phyloP scores from a whole-genome alignment of 2,113 vertebrate species.

The Gymnogyps californianus region DNA sequence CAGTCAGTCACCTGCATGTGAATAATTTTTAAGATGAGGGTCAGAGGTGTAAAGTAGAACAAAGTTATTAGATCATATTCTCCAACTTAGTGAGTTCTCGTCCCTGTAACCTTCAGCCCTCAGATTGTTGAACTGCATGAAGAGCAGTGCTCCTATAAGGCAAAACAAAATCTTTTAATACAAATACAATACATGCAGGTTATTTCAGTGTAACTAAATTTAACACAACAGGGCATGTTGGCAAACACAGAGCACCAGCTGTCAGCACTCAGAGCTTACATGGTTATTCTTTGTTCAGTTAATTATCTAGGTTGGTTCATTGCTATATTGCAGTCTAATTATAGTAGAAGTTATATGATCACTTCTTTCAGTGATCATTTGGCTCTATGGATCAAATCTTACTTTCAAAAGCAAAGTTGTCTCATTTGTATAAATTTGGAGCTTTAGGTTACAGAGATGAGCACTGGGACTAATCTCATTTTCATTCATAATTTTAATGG shows the following conservation, averaged over 20 bases:
- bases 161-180: background rate
- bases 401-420: background rate
- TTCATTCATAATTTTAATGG: background rate
- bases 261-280: background rate
- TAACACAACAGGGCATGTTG: conserved; percentile 2
- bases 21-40: conserved; percentile 35
- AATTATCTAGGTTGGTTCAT: conserved; percentile 31
- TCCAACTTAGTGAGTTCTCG: background rate
- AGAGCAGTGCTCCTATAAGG: background rate
- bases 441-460: background rate
- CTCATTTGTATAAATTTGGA: background rate
- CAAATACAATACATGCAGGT: background rate
- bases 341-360: background rate
- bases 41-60: background rate
- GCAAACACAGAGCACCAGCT: conserved; percentile 39
- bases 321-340: background rate
- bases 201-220: background rate
- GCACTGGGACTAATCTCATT: background rate
- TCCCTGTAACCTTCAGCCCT: background rate
- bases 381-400: background rate
- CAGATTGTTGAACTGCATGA: background rate
- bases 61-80: background rate
- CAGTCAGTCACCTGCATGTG: background rate
- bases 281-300: conserved; percentile 5
- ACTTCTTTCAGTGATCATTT: background rate